phyloP scores from a whole-genome alignment of 2,888 invertebrate genomes.

The Melolontha melolontha region DNA sequence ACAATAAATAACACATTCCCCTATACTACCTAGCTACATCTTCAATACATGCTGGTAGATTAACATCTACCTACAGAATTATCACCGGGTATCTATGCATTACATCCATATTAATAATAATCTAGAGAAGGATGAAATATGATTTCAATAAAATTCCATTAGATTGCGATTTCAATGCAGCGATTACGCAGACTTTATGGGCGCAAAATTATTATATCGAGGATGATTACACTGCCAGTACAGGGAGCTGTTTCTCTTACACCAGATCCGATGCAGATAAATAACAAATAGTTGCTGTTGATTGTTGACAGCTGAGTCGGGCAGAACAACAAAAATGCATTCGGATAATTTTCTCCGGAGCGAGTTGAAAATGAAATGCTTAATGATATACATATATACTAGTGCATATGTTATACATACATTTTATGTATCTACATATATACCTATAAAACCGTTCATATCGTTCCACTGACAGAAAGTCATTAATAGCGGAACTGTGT shows the following conservation, averaged over 20 bases:
- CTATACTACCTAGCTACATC: no score
- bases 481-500: slow-evolving; percentile 45
- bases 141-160: slow-evolving; percentile 36
- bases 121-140: slow-evolving; percentile 15
- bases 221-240: slow-evolving; percentile 19
- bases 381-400: slow-evolving; percentile 15
- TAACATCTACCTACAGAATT: slow-evolving; percentile 17
- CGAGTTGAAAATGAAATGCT: slow-evolving; percentile 27
- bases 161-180: slow-evolving; percentile 35
- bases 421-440: background rate
- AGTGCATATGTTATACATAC: no score
- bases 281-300: slow-evolving; percentile 34
- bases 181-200: slow-evolving; percentile 13
- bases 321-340: slow-evolving; percentile 29
- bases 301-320: slow-evolving; percentile 23
- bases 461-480: slow-evolving; percentile 28
- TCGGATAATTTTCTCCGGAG: slow-evolving; percentile 22
- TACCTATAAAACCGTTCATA: slow-evolving; percentile 6
- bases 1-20: no score
- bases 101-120: slow-evolving; percentile 23
- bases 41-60: slow-evolving; percentile 1
- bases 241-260: slow-evolving; percentile 29
- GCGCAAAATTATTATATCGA: slow-evolving; percentile 28
- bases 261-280: slow-evolving; percentile 28
- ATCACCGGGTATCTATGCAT: slow-evolving; percentile 13